Percentiles rank a stretch among this genome's conserved stretches.
Evolutionary conservation across 2,888 invertebrate genomes (phyloP).

Genomic region (Scaptomyza parva): DNA sequence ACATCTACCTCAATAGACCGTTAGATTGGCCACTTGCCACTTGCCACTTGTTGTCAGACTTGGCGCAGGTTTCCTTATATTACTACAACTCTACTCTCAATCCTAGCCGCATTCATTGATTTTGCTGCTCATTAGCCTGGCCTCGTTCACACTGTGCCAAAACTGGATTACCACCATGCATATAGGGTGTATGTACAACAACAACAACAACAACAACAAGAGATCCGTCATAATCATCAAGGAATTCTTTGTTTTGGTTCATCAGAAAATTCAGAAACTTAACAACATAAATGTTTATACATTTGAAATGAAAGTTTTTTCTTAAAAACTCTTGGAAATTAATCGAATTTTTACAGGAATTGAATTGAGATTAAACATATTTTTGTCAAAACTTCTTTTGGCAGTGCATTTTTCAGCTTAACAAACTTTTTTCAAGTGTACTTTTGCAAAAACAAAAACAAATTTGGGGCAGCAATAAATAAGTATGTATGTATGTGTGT

Average conservation of each 20-base stretch:
- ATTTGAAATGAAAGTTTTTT: no score
- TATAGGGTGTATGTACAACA: conserved; percentile 19
- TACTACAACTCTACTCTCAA: not conserved
- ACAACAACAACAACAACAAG: no score
- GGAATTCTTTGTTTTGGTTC: not conserved
- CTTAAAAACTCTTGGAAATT: no score
- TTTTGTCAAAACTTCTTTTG: no score
- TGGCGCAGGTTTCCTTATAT: conserved; percentile 68
- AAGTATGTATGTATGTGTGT: no score
- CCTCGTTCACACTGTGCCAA: conserved; percentile 49
- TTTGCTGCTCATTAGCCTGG: conserved; percentile 66
- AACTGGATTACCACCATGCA: conserved; percentile 48
- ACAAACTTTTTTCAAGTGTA: no score
- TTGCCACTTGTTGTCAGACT: no score
- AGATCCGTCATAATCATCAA: conserved; percentile 29
- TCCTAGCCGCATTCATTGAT: conserved; percentile 23
- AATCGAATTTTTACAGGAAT: no score
- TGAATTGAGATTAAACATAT: no score
- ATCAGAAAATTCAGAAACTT: not conserved
- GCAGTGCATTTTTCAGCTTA: no score
- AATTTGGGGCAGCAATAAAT: conserved; percentile 16
- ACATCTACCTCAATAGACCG: conserved; percentile 42
- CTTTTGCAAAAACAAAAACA: not conserved
- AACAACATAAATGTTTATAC: no score
- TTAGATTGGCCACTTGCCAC: conserved; percentile 46